These are phyloP conservation scores for Gobius niger DNA, from an alignment of 2,113 vertebrate genomes.

Conservation along the genomic window DNA sequence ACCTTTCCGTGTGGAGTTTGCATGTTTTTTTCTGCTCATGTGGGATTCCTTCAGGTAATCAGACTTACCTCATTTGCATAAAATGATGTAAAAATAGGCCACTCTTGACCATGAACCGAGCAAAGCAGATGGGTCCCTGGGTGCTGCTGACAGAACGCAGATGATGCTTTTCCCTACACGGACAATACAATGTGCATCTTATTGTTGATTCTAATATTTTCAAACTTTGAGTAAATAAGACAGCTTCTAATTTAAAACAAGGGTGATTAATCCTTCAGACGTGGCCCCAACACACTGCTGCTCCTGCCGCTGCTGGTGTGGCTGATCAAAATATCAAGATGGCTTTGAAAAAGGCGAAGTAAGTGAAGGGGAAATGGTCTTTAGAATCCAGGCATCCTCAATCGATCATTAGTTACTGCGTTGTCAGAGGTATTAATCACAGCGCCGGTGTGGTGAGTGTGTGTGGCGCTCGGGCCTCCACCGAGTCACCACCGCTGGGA, in stretches of 20 bases:
- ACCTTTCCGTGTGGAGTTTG: too few species aligned
- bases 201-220: conserved; percentile 20
- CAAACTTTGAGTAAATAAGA: conserved; percentile 56
- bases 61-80: too few species aligned
- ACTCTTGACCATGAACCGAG: too few species aligned
- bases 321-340: conserved; percentile 78
- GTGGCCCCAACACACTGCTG: conserved; percentile 48
- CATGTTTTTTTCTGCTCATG: too few species aligned
- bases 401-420: conserved; percentile 74
- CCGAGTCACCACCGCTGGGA: conserved; percentile 32
- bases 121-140: too few species aligned
- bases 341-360: conserved; percentile 74
- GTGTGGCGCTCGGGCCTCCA: conserved; percentile 35
- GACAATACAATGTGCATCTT: too few species aligned
- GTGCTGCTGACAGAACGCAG: too few species aligned
- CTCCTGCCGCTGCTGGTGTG: conserved; percentile 26
- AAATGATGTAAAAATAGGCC: too few species aligned
- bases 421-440: conserved; percentile 74
- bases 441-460: conserved; percentile 39
- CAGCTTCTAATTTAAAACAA: conserved; percentile 43
- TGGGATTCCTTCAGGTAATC: too few species aligned
- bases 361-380: conserved; percentile 80
- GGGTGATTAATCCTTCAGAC: conserved; percentile 73
- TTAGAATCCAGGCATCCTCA: conserved; percentile 73
- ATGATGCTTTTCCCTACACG: too few species aligned